Conservation (phyloP, 1,140 invertebrate species). For the Drosophila leontia region DNA sequence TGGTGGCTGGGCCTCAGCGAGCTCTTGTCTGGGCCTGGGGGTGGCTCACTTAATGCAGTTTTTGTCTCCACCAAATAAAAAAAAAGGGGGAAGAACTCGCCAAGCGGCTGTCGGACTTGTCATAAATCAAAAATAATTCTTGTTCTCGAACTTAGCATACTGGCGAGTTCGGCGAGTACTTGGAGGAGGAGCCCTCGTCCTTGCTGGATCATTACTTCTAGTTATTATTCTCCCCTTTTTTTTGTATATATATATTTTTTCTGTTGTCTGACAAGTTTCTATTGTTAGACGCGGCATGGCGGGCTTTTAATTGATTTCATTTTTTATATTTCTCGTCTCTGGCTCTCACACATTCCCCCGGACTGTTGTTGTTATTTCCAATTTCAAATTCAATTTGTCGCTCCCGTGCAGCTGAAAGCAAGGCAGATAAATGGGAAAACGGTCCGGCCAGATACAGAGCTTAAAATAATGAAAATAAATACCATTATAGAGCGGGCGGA, state of each 20-base stretch:
- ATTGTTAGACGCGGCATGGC: slow-evolving; percentile 16
- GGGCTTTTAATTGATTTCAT: slow-evolving; percentile 35
- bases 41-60: slow-evolving; percentile 35
- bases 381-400: slow-evolving; percentile 74
- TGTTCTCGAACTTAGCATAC: slow-evolving; percentile 63
- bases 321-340: slow-evolving; percentile 8
- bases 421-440: slow-evolving; percentile 13
- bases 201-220: slow-evolving; percentile 7
- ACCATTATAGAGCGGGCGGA: slow-evolving; percentile 61
- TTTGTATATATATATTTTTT: neutral
- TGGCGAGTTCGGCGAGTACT: slow-evolving; percentile 2
- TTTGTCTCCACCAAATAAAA: neutral
- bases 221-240: neutral
- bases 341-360: neutral
- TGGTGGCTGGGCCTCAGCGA: neutral
- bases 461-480: slow-evolving; percentile 78
- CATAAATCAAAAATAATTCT: slow-evolving; percentile 83
- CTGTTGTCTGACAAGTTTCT: neutral
- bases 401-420: slow-evolving; percentile 44
- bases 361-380: slow-evolving; percentile 34
- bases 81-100: neutral
- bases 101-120: slow-evolving; percentile 51
- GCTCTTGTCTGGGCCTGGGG: neutral
- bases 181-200: neutral
- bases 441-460: slow-evolving; percentile 12